These are phyloP conservation scores for Cladopsammia gracilis DNA, from an alignment of 64 coral and sea anemone species.

Conservation along the genomic window DNA sequence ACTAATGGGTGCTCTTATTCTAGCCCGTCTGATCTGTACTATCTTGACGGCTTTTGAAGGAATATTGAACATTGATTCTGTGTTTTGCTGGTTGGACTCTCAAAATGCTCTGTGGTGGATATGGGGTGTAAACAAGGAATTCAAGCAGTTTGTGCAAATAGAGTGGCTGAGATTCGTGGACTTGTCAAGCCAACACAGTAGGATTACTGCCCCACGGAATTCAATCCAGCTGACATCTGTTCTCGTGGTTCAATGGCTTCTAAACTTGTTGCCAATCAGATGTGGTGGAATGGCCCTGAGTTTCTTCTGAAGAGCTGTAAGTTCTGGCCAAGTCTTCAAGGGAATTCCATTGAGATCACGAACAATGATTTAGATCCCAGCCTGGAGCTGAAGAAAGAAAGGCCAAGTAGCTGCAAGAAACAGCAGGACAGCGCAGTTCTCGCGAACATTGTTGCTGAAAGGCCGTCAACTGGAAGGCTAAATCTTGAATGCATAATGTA, in stretches of 20 bases:
- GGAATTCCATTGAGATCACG: no score
- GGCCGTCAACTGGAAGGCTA: not conserved
- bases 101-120: no score
- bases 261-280: constrained; percentile 28
- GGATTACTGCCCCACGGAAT: constrained; percentile 21
- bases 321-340: not conserved
- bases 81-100: no score
- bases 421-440: constrained; percentile 23
- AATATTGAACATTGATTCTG: no score
- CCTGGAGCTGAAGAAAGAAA: constrained; percentile 6
- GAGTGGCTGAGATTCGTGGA: constrained; percentile 41
- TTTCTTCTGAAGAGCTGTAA: not conserved
- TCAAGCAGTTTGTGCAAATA: constrained; percentile 54
- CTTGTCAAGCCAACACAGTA: not conserved
- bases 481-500: constrained; percentile 12
- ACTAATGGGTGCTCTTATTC: no score
- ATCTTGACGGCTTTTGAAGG: constrained; percentile 37
- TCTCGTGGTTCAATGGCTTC: constrained; percentile 50
- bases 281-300: constrained; percentile 49
- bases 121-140: constrained; percentile 51
- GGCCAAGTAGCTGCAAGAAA: not conserved
- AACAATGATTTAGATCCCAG: no score
- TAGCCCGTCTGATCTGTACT: constrained; percentile 33
- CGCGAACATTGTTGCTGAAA: no score
- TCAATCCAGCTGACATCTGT: constrained; percentile 57